Base-by-base conservation (phyloP, 2,888 invertebrate genomes). In the Epicampocera succincta region DNA sequence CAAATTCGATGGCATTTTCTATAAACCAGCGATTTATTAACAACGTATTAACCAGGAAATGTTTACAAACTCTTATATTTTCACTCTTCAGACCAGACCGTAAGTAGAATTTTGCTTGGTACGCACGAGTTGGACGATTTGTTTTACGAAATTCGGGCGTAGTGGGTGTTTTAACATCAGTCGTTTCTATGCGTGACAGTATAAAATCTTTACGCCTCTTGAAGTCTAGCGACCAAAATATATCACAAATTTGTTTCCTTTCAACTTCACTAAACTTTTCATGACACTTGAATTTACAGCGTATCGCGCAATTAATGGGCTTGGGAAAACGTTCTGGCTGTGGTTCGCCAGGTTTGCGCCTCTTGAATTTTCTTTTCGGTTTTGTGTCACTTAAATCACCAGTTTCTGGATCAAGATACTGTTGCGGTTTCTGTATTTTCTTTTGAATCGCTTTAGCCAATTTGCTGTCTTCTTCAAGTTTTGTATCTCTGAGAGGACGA, bases 121-220 rank as follows among this genome's bases (percentile, higher is more conserved):
- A 84, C 0, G 84, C 61, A 5, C 85, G 82, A 33, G 63, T 56
- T 8, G 83, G 80, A 21, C 85, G 80, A 48, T 80, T 69, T 1
- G 84, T 81, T 63, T 81, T 84, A 13, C 84, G 83, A 60, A 76
- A 84, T 68, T 69, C 77, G 2, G 73, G 65, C 17, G 84, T 80
- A 13, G 69, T 84, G 1, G 77, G 69, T 3, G 80, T 83, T 21
- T 79, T 78, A 0, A 84, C 84, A 13, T 84, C 84, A 15, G 77
- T 83, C 0, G 84, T 75, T 71, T 85, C 85, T 21, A 85, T 84
- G 17, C 83, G 84, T 2, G 85, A 83, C 21, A 85, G 40, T 21
- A 85, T 80, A 17, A 84, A 85, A 60, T 85, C 85, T 44, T 85
- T 85, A 13, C 84, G 85, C 8, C 85, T 78, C 15, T 85, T 85